These are phyloP conservation scores for Lophotriccus pileatus DNA, from an alignment of 2,797 vertebrate genomes.

Conservation along the genomic window DNA sequence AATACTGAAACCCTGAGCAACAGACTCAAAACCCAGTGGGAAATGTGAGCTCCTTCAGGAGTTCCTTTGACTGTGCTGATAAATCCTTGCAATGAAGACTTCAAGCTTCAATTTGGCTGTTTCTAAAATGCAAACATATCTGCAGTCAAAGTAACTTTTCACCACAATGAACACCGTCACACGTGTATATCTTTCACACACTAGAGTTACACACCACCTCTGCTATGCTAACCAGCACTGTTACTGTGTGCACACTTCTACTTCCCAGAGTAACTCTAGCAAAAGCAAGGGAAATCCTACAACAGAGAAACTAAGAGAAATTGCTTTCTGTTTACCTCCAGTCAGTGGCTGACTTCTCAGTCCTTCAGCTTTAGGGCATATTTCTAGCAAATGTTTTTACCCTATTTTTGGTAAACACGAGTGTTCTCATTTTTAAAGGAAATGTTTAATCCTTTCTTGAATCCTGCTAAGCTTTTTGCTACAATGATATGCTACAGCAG, in stretches of 20 bases:
- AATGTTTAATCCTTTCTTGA: slow-evolving; percentile 25
- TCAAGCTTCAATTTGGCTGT: not conserved
- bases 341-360: not conserved
- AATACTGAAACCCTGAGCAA: not conserved
- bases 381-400: not conserved
- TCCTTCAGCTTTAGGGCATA: not conserved
- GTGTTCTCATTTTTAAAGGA: slow-evolving; percentile 26
- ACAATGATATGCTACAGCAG: not conserved
- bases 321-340: not conserved
- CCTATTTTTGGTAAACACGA: not conserved
- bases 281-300: not conserved
- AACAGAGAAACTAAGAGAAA: not conserved
- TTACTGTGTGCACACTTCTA: not conserved
- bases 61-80: not conserved
- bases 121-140: not conserved
- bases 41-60: not conserved
- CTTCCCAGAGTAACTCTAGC: not conserved
- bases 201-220: not conserved
- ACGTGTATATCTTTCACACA: not conserved
- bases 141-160: not conserved
- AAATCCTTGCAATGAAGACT: not conserved
- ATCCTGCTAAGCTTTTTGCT: slow-evolving; percentile 33
- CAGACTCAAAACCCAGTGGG: not conserved
- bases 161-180: not conserved
- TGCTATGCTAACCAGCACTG: not conserved